These are phyloP conservation scores for Tiaroga cobitis DNA, from an alignment of 2,797 vertebrate genomes.

Conservation along the genomic window DNA sequence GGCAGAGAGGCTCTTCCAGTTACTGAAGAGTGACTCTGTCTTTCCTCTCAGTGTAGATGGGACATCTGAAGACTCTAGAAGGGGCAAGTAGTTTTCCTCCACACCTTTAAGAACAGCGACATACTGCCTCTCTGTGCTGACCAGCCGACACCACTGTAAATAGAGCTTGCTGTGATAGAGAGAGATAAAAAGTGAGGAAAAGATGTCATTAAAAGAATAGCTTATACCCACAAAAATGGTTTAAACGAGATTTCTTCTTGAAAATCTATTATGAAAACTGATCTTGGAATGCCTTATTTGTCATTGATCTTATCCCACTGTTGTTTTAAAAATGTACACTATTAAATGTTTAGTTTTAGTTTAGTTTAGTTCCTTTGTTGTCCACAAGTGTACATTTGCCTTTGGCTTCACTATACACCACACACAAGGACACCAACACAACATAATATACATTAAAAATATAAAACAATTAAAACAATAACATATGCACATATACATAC, in stretches of 20 bases:
- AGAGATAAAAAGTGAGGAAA: background rate
- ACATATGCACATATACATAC: too few relatives aligned
- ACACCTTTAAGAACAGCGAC: slow-evolving; percentile 79
- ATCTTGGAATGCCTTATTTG: too few relatives aligned
- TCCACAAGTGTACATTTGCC: too few relatives aligned
- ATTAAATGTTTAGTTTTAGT: too few relatives aligned
- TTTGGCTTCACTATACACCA: too few relatives aligned
- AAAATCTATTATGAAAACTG: background rate
- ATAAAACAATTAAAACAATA: too few relatives aligned
- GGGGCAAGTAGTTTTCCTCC: slow-evolving; percentile 78
- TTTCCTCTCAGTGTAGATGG: slow-evolving; percentile 77
- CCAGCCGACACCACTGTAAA: slow-evolving; percentile 83
- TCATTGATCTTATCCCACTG: too few relatives aligned
- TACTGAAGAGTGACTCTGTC: slow-evolving; percentile 77
- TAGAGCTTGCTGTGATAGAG: slow-evolving; percentile 79
- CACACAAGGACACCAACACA: too few relatives aligned
- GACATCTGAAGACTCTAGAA: slow-evolving; percentile 76
- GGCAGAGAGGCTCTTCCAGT: slow-evolving; percentile 76
- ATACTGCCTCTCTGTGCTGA: slow-evolving; percentile 86
- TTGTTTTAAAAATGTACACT: too few relatives aligned
- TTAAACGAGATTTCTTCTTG: background rate
- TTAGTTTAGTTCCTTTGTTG: too few relatives aligned
- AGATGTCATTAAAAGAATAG: background rate
- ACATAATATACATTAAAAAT: too few relatives aligned
- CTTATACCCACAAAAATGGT: background rate